Conservation (phyloP, 2,113 vertebrate genomes). For the Poeciliopsis occidentalis region DNA sequence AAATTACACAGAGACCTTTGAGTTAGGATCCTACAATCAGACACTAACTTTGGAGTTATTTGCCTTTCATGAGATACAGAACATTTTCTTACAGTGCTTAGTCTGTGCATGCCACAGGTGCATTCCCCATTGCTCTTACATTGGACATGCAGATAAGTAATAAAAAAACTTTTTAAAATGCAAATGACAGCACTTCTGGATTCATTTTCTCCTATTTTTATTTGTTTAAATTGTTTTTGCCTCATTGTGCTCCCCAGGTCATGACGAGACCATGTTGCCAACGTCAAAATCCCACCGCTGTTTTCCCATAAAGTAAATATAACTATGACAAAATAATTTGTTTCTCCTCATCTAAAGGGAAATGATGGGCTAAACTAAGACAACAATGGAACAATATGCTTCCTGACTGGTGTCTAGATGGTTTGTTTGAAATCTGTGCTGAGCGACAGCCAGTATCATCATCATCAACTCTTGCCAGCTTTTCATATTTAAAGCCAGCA, state of each 20-base stretch:
- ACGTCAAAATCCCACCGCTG: background rate
- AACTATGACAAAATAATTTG: background rate
- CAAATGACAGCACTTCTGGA: too few relatives aligned
- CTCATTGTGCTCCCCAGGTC: background rate
- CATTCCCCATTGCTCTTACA: background rate
- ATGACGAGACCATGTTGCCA: background rate
- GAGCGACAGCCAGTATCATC: conserved; percentile 80
- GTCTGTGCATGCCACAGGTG: background rate
- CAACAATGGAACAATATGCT: conserved; percentile 70
- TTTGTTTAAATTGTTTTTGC: background rate
- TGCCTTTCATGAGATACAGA: background rate
- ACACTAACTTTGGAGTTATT: background rate
- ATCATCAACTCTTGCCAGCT: conserved; percentile 87
- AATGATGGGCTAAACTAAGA: conserved; percentile 44
- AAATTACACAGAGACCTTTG: too few relatives aligned
- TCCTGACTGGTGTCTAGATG: conserved; percentile 66
- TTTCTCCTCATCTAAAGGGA: background rate
- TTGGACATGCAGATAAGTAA: too few relatives aligned
- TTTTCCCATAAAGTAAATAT: background rate
- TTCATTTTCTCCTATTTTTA: background rate
- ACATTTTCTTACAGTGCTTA: background rate
- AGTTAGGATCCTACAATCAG: background rate
- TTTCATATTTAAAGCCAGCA: conserved; percentile 95
- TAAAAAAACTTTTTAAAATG: too few relatives aligned
- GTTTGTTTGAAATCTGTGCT: conserved; percentile 75